Conservation (phyloP, 2,113 vertebrate genomes). For the Dolichotis patagonum region DNA sequence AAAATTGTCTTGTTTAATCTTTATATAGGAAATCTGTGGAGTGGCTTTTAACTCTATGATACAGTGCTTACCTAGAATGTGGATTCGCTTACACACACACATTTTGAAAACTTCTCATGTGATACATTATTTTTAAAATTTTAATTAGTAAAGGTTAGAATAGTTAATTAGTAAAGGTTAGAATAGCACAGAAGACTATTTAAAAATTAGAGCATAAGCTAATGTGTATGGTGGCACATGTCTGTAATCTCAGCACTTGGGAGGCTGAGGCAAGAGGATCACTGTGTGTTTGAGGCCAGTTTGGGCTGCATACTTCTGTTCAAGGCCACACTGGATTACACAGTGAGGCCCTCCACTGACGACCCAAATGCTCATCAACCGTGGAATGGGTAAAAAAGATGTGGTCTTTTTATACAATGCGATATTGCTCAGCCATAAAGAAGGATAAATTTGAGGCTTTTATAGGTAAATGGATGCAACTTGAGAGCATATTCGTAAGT, state of each 20-base stretch:
- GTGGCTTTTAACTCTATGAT: not conserved
- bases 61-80: not conserved
- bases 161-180: conserved; percentile 30
- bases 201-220: not conserved
- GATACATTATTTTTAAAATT: not conserved
- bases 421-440: too few species aligned
- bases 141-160: conserved; percentile 12
- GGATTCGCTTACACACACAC: not conserved
- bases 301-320: not conserved
- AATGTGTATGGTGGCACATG: not conserved
- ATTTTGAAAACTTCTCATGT: not conserved
- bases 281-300: not conserved
- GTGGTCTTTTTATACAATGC: too few species aligned
- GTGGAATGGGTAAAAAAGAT: too few species aligned
- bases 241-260: not conserved
- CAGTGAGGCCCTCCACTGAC: too few species aligned
- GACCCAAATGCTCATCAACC: too few species aligned
- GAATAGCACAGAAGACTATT: not conserved
- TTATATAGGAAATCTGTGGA: not conserved
- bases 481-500: too few species aligned
- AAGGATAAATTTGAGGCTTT: too few species aligned
- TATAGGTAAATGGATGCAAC: too few species aligned
- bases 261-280: not conserved
- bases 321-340: not conserved
- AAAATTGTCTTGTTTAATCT: not conserved